Percentiles rank a stretch among this genome's conserved stretches.
These are phyloP conservation scores for Ailuropoda melanoleuca DNA, from an alignment of 2,113 vertebrate genomes.

Conservation along the genomic window DNA sequence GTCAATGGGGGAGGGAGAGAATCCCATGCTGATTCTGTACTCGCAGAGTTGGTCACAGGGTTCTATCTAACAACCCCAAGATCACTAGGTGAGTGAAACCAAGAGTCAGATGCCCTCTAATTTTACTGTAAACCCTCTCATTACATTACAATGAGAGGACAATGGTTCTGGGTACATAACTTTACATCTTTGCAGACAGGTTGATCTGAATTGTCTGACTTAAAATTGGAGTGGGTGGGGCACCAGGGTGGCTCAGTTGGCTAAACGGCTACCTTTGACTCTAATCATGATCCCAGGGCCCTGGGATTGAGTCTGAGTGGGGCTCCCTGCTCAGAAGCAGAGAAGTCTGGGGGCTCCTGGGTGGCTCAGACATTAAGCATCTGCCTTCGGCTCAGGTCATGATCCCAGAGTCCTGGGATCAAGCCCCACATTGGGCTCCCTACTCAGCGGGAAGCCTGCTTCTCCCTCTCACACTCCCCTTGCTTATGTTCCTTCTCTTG, in stretches of 20 bases:
- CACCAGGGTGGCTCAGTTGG: background rate
- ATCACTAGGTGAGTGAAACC: background rate
- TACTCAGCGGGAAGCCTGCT: too few relatives aligned
- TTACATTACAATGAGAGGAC: background rate
- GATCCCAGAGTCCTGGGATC: too few relatives aligned
- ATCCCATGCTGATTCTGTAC: background rate
- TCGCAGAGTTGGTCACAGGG: background rate
- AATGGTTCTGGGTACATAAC: background rate
- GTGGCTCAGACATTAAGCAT: too few relatives aligned
- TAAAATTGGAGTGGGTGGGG: background rate
- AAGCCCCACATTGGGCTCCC: too few relatives aligned
- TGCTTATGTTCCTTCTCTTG: too few relatives aligned
- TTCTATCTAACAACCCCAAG: background rate
- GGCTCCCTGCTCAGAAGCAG: background rate
- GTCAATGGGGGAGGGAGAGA: background rate
- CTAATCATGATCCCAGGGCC: background rate
- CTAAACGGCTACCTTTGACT: background rate
- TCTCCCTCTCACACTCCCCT: too few relatives aligned
- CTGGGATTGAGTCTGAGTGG: background rate
- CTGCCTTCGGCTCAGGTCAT: too few relatives aligned
- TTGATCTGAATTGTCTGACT: background rate
- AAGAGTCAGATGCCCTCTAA: background rate
- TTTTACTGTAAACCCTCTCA: background rate
- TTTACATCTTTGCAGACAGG: background rate
- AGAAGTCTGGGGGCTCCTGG: too few relatives aligned